Conservation (phyloP, 2,797 vertebrate genomes). For the Pelodytes ibericus region DNA sequence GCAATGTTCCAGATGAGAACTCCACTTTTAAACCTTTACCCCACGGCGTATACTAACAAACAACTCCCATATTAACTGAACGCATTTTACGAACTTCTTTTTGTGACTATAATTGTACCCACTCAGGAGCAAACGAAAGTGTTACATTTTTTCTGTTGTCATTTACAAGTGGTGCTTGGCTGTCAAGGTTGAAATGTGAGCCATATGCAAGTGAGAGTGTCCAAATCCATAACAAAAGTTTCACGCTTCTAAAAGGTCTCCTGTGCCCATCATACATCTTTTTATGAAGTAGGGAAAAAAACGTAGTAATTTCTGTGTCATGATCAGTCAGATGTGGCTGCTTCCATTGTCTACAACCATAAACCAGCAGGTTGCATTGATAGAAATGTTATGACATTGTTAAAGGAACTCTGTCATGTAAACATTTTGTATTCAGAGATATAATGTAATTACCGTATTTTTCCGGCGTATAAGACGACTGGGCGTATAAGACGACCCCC, state of each 20-base stretch:
- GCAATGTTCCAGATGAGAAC: too few relatives aligned
- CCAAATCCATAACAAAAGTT: constrained; percentile 43
- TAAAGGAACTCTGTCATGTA: too few relatives aligned
- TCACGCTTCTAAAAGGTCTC: constrained; percentile 33
- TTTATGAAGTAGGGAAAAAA: constrained; percentile 44
- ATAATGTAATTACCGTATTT: too few relatives aligned
- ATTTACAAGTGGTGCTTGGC: constrained; percentile 35
- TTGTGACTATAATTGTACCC: background rate
- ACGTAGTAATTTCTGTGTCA: constrained; percentile 15
- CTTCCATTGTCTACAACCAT: too few relatives aligned
- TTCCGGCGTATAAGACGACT: too few relatives aligned
- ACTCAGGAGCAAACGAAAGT: constrained; percentile 8
- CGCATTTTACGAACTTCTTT: constrained; percentile 3
- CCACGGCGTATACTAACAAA: too few relatives aligned
- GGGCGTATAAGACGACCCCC: too few relatives aligned
- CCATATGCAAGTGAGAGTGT: constrained; percentile 23
- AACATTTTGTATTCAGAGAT: too few relatives aligned
- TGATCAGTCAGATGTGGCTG: constrained; percentile 30
- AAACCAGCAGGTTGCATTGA: too few relatives aligned
- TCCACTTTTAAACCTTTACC: too few relatives aligned
- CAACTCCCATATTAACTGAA: too few relatives aligned
- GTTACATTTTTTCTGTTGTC: constrained; percentile 20
- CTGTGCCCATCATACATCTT: constrained; percentile 19
- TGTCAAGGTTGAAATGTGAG: background rate
- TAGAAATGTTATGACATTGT: too few relatives aligned